phyloP scores from a whole-genome alignment of 1,140 invertebrate species.

The Cheumatopsyche charites region DNA sequence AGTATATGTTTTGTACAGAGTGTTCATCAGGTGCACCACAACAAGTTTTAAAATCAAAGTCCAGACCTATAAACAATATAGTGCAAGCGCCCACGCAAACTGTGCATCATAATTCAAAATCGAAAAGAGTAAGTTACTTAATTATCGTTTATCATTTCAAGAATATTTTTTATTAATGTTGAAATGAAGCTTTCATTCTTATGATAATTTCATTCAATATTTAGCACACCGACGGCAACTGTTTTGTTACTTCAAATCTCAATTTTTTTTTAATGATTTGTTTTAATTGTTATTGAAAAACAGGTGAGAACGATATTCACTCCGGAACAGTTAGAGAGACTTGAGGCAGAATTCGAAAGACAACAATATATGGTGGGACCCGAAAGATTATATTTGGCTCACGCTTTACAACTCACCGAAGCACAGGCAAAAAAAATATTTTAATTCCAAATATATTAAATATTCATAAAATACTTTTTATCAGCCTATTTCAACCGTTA shows the following conservation, averaged over 20 bases:
- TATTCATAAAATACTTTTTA: background rate
- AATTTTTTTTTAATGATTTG: background rate
- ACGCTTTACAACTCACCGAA: slow-evolving; percentile 86
- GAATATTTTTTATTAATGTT: background rate
- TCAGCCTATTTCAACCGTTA: no score
- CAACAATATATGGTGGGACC: slow-evolving; percentile 97
- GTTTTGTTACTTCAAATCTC: background rate
- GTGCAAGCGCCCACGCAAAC: slow-evolving; percentile 22
- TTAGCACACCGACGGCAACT: background rate
- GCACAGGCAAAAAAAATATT: slow-evolving; percentile 70
- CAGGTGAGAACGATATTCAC: slow-evolving; percentile 94
- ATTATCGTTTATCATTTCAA: no score
- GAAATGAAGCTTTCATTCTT: no score
- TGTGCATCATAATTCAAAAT: slow-evolving; percentile 41
- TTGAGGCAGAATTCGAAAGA: slow-evolving; percentile 90
- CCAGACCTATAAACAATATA: slow-evolving; percentile 22
- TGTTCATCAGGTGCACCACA: slow-evolving; percentile 16
- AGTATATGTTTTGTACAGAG: no score
- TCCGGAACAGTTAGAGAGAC: slow-evolving; percentile 86
- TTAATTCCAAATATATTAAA: background rate
- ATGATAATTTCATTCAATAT: no score
- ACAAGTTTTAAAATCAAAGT: slow-evolving; percentile 29
- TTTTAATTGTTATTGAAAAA: slow-evolving; percentile 59
- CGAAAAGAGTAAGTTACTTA: slow-evolving; percentile 35
- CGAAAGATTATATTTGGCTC: slow-evolving; percentile 86